These are phyloP conservation scores for Lamprologus sp. DNA, from an alignment of 2,113 vertebrate genomes.

Conservation along the genomic window DNA sequence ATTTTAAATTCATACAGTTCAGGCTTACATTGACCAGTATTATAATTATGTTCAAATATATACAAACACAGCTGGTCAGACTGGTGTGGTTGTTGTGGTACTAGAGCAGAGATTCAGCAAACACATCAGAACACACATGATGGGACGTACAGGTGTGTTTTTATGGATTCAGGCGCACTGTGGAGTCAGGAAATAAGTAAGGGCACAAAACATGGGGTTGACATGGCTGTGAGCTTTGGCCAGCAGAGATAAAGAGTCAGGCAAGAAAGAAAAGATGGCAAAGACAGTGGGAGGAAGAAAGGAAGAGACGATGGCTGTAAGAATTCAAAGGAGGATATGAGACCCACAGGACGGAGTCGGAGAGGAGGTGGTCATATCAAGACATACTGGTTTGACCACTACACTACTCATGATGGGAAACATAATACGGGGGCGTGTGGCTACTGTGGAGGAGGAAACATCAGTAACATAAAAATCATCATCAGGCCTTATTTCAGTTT, in stretches of 20 bases:
- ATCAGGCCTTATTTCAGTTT: background rate
- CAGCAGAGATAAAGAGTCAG: background rate
- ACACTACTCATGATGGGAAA: background rate
- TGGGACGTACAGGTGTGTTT: background rate
- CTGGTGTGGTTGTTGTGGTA: fast-evolving
- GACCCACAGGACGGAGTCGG: background rate
- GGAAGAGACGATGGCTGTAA: background rate
- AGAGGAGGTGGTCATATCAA: background rate
- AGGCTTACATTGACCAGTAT: background rate
- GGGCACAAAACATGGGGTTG: background rate
- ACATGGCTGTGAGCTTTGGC: background rate
- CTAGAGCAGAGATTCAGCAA: background rate
- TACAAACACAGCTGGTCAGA: background rate
- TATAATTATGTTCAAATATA: background rate
- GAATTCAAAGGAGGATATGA: fast-evolving
- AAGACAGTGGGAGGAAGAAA: background rate
- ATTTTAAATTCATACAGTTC: background rate
- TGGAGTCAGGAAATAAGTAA: background rate
- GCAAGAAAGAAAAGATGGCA: fast-evolving
- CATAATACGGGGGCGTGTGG: background rate
- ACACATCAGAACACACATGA: background rate
- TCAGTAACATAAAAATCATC: background rate
- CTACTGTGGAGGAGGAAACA: background rate
- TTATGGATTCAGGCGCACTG: background rate
- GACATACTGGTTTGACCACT: background rate